phyloP scores from a whole-genome alignment of 1,140 invertebrate species.

The Zaprionus camerounensis region DNA sequence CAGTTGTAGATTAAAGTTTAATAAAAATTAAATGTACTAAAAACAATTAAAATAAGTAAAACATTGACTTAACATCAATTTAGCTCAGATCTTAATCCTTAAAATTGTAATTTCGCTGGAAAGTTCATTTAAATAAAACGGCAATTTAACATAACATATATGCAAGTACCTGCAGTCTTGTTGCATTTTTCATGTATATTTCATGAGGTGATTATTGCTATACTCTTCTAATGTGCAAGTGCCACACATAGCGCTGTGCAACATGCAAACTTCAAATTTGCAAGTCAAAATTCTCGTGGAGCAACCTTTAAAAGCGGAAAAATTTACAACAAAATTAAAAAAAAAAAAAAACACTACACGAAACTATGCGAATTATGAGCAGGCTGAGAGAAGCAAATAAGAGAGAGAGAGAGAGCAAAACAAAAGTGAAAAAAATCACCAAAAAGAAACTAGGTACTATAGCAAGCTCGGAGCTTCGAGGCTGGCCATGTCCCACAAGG shows the following conservation, averaged over 20 bases:
- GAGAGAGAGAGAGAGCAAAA: constrained; percentile 5
- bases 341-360: neutral
- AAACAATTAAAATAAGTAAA: no score
- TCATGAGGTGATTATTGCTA: constrained; percentile 16
- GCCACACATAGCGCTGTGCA: neutral
- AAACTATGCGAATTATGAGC: constrained; percentile 23
- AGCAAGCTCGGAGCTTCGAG: neutral
- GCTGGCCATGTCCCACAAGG: neutral
- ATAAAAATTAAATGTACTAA: neutral
- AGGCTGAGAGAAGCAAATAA: neutral
- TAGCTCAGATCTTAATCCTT: neutral
- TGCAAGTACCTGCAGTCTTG: neutral
- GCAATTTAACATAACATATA: neutral
- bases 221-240: constrained; percentile 9
- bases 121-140: constrained; percentile 2
- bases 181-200: constrained; percentile 20
- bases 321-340: constrained; percentile 5
- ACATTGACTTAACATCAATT: neutral
- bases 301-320: constrained; percentile 22
- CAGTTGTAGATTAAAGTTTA: neutral
- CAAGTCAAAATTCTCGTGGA: constrained; percentile 60
- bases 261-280: constrained; percentile 58
- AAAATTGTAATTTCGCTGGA: neutral
- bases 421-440: constrained; percentile 23
- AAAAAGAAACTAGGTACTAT: constrained; percentile 35